Percentiles rank a stretch among this genome's conserved stretches.
Evolutionary conservation across 2,797 vertebrate species (phyloP).

Genomic region (Rachycentron canadum): DNA sequence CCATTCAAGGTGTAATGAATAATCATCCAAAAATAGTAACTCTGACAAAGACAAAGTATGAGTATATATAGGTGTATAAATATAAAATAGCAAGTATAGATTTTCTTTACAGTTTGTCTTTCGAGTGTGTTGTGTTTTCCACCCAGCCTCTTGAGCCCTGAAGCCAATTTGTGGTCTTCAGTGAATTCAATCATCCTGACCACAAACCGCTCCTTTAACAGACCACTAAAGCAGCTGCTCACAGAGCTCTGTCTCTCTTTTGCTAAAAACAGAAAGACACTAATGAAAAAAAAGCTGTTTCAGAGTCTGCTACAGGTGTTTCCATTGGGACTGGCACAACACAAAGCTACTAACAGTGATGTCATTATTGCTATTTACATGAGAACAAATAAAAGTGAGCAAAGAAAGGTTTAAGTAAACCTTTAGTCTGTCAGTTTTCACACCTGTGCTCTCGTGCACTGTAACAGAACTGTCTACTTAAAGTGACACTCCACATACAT

Average conservation of each 20-base stretch:
- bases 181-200: slow-evolving; percentile 34
- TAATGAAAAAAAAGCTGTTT: slow-evolving; percentile 1
- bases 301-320: slow-evolving; percentile 51
- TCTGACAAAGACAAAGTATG: slow-evolving; percentile 29
- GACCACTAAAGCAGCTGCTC: slow-evolving; percentile 9
- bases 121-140: slow-evolving; percentile 15
- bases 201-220: slow-evolving; percentile 27
- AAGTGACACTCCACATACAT: slow-evolving; percentile 32
- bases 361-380: slow-evolving; percentile 74
- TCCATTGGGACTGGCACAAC: slow-evolving; percentile 29
- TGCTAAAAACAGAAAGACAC: slow-evolving; percentile 39
- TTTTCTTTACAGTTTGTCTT: slow-evolving; percentile 27
- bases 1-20: not conserved
- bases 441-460: slow-evolving; percentile 31
- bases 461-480: slow-evolving; percentile 31
- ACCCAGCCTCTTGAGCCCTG: slow-evolving; percentile 11
- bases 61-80: slow-evolving; percentile 11
- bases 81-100: slow-evolving; percentile 24
- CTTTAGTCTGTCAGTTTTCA: slow-evolving; percentile 30
- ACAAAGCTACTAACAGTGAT: slow-evolving; percentile 49
- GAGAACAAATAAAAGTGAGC: slow-evolving; percentile 35
- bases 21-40: slow-evolving; percentile 22
- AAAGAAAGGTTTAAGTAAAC: slow-evolving; percentile 44
- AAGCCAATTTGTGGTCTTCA: slow-evolving; percentile 9
- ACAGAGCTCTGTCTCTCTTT: slow-evolving; percentile 16